Evolutionary conservation across 1,140 invertebrate genomes (phyloP).

Genomic region (Stratiolaelaps scimitus): DNA sequence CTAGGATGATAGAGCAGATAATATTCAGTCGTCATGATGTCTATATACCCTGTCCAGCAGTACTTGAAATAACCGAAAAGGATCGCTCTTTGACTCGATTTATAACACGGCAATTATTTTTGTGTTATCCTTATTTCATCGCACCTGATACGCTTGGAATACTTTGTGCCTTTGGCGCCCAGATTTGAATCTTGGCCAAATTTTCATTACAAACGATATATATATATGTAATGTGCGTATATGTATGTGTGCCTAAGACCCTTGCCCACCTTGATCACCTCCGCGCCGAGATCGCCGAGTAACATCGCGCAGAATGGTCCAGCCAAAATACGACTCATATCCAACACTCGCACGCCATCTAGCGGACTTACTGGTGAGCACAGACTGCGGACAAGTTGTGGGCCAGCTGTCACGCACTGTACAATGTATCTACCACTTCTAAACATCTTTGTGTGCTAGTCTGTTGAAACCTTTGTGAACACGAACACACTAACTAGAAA

Average conservation of each 20-base stretch:
- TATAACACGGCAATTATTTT: conserved; percentile 10
- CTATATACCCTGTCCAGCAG: too few relatives aligned
- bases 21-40: too few relatives aligned
- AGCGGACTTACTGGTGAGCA: conserved; percentile 40
- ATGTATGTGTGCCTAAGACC: conserved; percentile 37
- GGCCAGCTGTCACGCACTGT: too few relatives aligned
- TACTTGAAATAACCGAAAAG: neutral
- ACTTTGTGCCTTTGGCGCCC: too few relatives aligned
- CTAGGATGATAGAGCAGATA: conserved; percentile 21
- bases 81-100: neutral
- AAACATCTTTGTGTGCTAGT: too few relatives aligned
- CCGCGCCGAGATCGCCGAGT: conserved; percentile 80
- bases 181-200: too few relatives aligned
- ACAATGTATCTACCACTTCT: too few relatives aligned
- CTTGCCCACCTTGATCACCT: conserved; percentile 65
- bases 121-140: too few relatives aligned
- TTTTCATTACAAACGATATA: neutral
- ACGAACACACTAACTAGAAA: too few relatives aligned
- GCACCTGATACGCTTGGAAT: too few relatives aligned
- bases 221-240: too few relatives aligned
- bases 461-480: too few relatives aligned
- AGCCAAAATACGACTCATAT: conserved; percentile 67
- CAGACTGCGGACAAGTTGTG: neutral
- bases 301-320: conserved; percentile 86
- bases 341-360: conserved; percentile 58